Percentiles rank a stretch among this genome's conserved stretches.
phyloP scores from a whole-genome alignment of 2,797 vertebrate species.

The Menidia menidia region DNA sequence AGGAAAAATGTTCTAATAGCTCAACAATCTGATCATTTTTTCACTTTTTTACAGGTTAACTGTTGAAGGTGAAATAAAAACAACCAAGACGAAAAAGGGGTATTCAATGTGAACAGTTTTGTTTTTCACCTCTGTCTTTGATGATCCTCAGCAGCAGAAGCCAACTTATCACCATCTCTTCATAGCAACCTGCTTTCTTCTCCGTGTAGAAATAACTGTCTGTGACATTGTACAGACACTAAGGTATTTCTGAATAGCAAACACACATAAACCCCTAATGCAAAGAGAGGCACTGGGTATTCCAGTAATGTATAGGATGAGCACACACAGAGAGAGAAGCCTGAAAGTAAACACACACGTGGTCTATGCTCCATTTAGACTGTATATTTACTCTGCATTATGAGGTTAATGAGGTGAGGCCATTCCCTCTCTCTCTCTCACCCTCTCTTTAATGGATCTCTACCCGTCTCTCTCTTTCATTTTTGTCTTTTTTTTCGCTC shows the following conservation, averaged over 20 bases:
- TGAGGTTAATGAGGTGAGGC: conserved; percentile 74
- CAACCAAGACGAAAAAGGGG: too few relatives aligned
- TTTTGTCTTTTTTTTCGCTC: conserved; percentile 44
- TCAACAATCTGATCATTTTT: too few relatives aligned
- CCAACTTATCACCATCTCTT: too few relatives aligned
- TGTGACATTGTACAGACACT: neutral
- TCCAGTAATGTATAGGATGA: conserved; percentile 30
- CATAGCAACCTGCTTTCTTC: too few relatives aligned
- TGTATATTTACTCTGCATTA: conserved; percentile 79
- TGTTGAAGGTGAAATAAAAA: too few relatives aligned
- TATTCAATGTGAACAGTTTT: too few relatives aligned
- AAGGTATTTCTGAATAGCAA: neutral
- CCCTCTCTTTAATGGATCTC: conserved; percentile 61
- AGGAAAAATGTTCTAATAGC: too few relatives aligned
- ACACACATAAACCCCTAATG: neutral
- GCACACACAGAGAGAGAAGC: conserved; percentile 27
- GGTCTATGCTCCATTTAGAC: conserved; percentile 67
- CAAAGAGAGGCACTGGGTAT: conserved; percentile 31
- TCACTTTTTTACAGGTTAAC: too few relatives aligned
- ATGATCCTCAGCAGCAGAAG: too few relatives aligned
- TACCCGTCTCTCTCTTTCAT: conserved; percentile 35
- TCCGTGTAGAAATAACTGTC: too few relatives aligned
- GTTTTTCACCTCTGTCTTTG: too few relatives aligned
- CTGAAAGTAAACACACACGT: conserved; percentile 45
- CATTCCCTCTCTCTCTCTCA: conserved; percentile 45